Evolutionary conservation across 2,797 vertebrate genomes (phyloP).

Genomic region (Cyclura pinguis): DNA sequence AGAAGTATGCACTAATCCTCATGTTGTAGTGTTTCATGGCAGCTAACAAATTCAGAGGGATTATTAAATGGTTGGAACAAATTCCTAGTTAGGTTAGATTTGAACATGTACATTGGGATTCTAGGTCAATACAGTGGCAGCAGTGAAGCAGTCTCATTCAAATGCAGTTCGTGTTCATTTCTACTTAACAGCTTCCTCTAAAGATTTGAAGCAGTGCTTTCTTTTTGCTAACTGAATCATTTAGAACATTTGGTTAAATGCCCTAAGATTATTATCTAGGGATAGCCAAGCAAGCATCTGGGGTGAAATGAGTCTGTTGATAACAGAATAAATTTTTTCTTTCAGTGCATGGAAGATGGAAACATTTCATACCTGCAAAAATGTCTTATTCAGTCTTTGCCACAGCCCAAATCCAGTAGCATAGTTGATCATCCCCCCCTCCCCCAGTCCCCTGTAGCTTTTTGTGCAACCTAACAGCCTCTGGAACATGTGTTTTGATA

Average conservation of each 20-base stretch:
- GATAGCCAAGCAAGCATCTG: constrained; percentile 55
- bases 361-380: constrained; percentile 64
- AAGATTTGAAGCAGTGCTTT: constrained; percentile 26
- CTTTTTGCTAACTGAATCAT: constrained; percentile 47
- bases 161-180: constrained; percentile 32
- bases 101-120: constrained; percentile 57
- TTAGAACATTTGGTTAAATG: constrained; percentile 32
- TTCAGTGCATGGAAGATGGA: constrained; percentile 69
- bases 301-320: constrained; percentile 62
- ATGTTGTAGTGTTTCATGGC: constrained; percentile 56
- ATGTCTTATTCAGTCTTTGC: constrained; percentile 33
- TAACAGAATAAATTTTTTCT: constrained; percentile 64
- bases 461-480: no score
- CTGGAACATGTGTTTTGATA: no score
- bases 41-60: constrained; percentile 55
- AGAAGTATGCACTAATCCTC: constrained; percentile 24
- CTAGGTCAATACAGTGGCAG: constrained; percentile 41
- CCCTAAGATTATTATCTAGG: constrained; percentile 49
- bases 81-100: constrained; percentile 44
- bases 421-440: no score
- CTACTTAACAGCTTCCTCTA: constrained; percentile 23
- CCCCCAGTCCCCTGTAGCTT: no score
- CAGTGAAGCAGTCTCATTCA: not conserved
- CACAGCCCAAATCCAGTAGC: no score
- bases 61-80: constrained; percentile 65